phyloP scores from a whole-genome alignment of 2,797 vertebrate genomes.

The Streptopelia turtur region DNA sequence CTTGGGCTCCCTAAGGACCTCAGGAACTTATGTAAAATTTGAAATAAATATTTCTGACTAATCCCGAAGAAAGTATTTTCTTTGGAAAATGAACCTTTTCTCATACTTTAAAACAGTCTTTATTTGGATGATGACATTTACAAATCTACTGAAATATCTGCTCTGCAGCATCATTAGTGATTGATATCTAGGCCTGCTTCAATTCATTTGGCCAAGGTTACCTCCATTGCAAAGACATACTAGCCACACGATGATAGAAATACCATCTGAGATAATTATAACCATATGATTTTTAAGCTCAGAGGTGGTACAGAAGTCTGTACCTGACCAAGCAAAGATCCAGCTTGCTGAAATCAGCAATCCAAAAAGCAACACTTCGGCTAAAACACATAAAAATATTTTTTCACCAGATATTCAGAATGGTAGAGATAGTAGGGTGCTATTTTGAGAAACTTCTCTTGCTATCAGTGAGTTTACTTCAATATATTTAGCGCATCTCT shows the following conservation, averaged over 20 bases:
- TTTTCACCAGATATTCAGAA: neutral
- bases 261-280: neutral
- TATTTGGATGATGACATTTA: neutral
- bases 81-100: neutral
- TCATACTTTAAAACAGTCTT: neutral
- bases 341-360: neutral
- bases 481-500: neutral
- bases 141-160: slow-evolving; percentile 1
- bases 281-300: neutral
- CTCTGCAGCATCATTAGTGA: neutral
- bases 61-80: neutral
- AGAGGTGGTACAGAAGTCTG: neutral
- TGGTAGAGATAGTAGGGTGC: neutral
- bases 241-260: neutral
- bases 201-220: neutral
- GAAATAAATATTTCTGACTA: neutral
- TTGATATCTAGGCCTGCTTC: neutral
- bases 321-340: neutral
- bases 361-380: neutral
- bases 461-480: neutral
- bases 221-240: neutral
- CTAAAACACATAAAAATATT: neutral
- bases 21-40: neutral
- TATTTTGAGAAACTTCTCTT: neutral
- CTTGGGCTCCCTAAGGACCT: neutral